Evolutionary conservation across 35 echinoderm and acorn worm species (phyloP).

Genomic region (Diadema setosum): DNA sequence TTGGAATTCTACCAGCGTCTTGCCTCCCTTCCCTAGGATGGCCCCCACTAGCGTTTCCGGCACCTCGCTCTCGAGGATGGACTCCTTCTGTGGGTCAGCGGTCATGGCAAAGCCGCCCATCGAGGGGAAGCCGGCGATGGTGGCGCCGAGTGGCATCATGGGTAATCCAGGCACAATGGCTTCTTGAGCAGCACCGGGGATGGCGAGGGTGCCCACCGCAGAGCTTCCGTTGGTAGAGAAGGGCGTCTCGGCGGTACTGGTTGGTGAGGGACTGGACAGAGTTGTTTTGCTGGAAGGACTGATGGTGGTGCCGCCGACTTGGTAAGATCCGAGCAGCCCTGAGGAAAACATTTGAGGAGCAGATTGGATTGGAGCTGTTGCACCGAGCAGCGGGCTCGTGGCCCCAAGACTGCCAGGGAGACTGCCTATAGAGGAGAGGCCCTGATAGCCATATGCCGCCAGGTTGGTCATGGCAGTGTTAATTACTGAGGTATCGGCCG

Average conservation of each 20-base stretch:
- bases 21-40: constrained; percentile 95
- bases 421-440: constrained; percentile 18
- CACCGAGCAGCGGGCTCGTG: constrained; percentile 67
- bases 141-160: constrained; percentile 27
- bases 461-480: constrained; percentile 57
- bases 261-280: constrained; percentile 52
- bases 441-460: constrained; percentile 49
- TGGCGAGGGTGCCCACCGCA: constrained; percentile 14
- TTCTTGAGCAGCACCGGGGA: constrained; percentile 44
- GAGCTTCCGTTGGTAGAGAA: constrained; percentile 36
- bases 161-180: constrained; percentile 60
- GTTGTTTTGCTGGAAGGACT: constrained; percentile 58
- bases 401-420: constrained; percentile 48
- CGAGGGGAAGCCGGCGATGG: constrained; percentile 31
- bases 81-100: constrained; percentile 77
- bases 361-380: constrained; percentile 54
- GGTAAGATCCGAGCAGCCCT: constrained; percentile 74
- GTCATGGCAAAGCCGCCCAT: constrained; percentile 22
- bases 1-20: constrained; percentile 98
- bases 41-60: constrained; percentile 97
- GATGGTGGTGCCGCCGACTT: constrained; percentile 34
- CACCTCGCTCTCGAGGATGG: constrained; percentile 82
- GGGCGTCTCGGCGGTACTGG: constrained; percentile 30
- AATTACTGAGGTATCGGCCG: constrained; percentile 22
- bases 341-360: constrained; percentile 74